Percentiles rank a stretch among this genome's conserved stretches.
These are phyloP conservation scores for Coleophora deauratella DNA, from an alignment of 2,888 invertebrate species.

Conservation along the genomic window DNA sequence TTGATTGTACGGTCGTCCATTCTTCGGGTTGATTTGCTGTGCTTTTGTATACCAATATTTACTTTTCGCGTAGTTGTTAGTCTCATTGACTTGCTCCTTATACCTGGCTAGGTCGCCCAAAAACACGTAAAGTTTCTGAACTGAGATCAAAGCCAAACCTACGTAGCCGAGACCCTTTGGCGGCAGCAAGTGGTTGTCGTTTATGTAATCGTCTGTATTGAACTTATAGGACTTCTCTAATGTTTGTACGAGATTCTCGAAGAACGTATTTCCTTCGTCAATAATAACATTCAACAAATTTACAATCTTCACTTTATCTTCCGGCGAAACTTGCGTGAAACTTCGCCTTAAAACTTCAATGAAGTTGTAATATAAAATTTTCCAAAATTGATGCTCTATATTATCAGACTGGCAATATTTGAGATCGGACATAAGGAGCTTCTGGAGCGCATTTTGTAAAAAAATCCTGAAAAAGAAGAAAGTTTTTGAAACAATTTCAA, in stretches of 20 bases:
- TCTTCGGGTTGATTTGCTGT: slow-evolving; percentile 94
- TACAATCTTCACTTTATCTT: slow-evolving; percentile 78
- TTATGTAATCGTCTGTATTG: slow-evolving; percentile 76
- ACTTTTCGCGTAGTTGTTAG: slow-evolving; percentile 82
- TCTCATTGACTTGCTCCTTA: slow-evolving; percentile 87
- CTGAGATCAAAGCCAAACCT: slow-evolving; percentile 85
- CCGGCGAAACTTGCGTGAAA: slow-evolving; percentile 74
- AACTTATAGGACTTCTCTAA: slow-evolving; percentile 86
- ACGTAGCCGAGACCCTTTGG: slow-evolving; percentile 79
- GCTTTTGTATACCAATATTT: slow-evolving; percentile 93
- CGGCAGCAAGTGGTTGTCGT: slow-evolving; percentile 71
- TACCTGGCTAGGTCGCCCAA: slow-evolving; percentile 96
- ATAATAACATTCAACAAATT: slow-evolving; percentile 79
- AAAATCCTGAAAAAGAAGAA: slow-evolving; percentile 56
- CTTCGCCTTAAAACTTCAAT: slow-evolving; percentile 87
- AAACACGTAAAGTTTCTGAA: slow-evolving; percentile 90
- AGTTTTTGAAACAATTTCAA: no score
- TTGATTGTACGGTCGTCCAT: slow-evolving; percentile 96
- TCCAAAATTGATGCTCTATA: slow-evolving; percentile 94
- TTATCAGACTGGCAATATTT: slow-evolving; percentile 91
- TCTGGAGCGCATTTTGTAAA: slow-evolving; percentile 79
- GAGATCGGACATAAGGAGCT: slow-evolving; percentile 82
- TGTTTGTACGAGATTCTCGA: slow-evolving; percentile 81
- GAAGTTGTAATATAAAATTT: slow-evolving; percentile 89
- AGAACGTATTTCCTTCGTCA: slow-evolving; percentile 86